Conservation (phyloP, 2,888 invertebrate species). For the Mellilla xanthometata region DNA sequence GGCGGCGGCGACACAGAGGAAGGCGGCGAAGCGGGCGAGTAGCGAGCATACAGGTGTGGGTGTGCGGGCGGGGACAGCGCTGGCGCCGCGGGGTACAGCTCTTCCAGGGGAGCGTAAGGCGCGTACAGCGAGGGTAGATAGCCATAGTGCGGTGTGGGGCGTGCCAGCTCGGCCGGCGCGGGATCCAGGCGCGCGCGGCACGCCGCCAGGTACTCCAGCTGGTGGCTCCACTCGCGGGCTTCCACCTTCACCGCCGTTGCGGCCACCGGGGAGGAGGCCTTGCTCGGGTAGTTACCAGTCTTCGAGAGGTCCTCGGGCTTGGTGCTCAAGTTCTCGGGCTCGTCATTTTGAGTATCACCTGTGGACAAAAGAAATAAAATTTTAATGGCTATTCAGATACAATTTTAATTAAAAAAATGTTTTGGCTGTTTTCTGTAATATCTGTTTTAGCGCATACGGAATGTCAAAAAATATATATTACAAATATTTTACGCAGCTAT, state of each 20-base stretch:
- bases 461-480: no score
- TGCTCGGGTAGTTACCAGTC: conserved; percentile 79
- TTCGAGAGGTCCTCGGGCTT: conserved; percentile 92
- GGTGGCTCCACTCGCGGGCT: conserved; percentile 72
- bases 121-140: conserved; percentile 72
- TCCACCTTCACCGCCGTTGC: conserved; percentile 62
- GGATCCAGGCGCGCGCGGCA: conserved; percentile 73
- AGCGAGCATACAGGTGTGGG: conserved; percentile 65
- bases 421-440: no score
- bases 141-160: conserved; percentile 80
- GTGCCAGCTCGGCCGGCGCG: conserved; percentile 81
- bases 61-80: conserved; percentile 81
- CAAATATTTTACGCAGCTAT: no score
- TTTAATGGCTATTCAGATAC: no score
- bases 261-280: conserved; percentile 68
- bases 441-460: no score
- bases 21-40: conserved; percentile 76
- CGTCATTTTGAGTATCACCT: conserved; percentile 85
- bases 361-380: conserved; percentile 50
- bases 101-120: conserved; percentile 71
- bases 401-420: no score
- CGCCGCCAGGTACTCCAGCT: conserved; percentile 65
- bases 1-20: conserved; percentile 75
- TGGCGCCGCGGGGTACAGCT: conserved; percentile 65
- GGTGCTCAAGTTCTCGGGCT: conserved; percentile 94